Conservation (phyloP, 2,888 invertebrate genomes). For the Erebia aethiops region DNA sequence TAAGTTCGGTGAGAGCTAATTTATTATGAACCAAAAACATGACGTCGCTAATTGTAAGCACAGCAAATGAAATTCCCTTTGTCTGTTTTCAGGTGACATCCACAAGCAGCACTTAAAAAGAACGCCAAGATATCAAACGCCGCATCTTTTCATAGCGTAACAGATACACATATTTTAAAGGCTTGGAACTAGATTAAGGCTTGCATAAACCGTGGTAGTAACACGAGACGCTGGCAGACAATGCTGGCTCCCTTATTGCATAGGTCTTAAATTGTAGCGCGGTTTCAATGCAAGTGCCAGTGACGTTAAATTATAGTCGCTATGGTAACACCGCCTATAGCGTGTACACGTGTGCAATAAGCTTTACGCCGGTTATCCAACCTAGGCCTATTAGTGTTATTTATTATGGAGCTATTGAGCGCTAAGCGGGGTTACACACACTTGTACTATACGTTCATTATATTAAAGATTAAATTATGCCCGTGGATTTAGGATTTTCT, state of each 20-base stretch:
- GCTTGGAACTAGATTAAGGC: slow-evolving; percentile 54
- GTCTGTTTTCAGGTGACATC: too few species aligned
- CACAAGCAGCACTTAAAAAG: neutral
- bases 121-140: neutral
- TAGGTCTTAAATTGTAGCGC: slow-evolving; percentile 79
- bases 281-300: slow-evolving; percentile 80
- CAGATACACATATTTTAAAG: slow-evolving; percentile 44
- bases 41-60: too few species aligned
- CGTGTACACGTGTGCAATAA: slow-evolving; percentile 64
- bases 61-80: too few species aligned
- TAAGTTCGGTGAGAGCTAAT: too few species aligned
- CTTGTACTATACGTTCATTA: neutral
- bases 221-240: slow-evolving; percentile 73
- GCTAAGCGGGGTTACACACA: slow-evolving; percentile 13
- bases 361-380: slow-evolving; percentile 60
- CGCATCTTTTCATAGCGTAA: slow-evolving; percentile 22
- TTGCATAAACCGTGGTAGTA: slow-evolving; percentile 70
- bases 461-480: too few species aligned
- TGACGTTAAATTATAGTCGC: slow-evolving; percentile 81
- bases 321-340: slow-evolving; percentile 70
- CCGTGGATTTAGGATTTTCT: too few species aligned
- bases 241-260: slow-evolving; percentile 79
- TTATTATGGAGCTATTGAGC: slow-evolving; percentile 28
- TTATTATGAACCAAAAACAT: too few species aligned
- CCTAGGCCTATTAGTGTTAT: slow-evolving; percentile 55